Base-by-base conservation (phyloP, 1,140 invertebrate species). In the Zaprionus camerounensis region DNA sequence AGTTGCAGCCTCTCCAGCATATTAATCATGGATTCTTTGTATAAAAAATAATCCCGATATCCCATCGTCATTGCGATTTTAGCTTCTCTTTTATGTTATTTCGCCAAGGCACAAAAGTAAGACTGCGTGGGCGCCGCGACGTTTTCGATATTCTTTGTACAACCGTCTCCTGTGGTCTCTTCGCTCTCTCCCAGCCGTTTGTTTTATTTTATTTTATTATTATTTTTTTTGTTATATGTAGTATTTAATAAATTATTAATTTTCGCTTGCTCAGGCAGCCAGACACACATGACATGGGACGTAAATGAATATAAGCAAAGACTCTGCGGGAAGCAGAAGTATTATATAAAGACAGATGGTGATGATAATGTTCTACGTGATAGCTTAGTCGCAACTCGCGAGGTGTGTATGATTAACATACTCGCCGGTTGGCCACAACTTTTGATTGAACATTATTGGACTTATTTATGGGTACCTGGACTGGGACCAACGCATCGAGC, bases 171-270 rank as follows among this genome's bases (percentile, higher is more conserved):
- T 61, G 59, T 44, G 38, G 34, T 61, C 61, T 64, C 59, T 51
- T 5, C 20, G 17, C 11, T 22, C 46, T 12, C 26, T 3, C 38
- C 24, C 17, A 55, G 46, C 56, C 28, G 6, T 56, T 62, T 67
- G 17, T 68, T 74, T 67, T 36, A 56, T 69, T 69, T 58, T 56
- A 64, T 63, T 44, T 49, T 59, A 17, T 17, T 36, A 34, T 20
- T 66, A 26, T 38, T 34, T 61, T 15, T 31, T 57, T 58, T 71
- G 34, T 65, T 81, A 56, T 57, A 67, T 78, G 71, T 84, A 78
- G 78, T 81, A 87, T 87, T 86, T 87, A 86, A 86, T 86, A 86
- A 86, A 87, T 86, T 86, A 86, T 86, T 86, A 86, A 87, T 80
- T 82, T 87, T 82, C 55, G 58, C 68, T 55, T 68, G 65, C 80